Evolutionary conservation across 2,113 vertebrate species (phyloP).

Genomic region (Harpagus bidentatus): DNA sequence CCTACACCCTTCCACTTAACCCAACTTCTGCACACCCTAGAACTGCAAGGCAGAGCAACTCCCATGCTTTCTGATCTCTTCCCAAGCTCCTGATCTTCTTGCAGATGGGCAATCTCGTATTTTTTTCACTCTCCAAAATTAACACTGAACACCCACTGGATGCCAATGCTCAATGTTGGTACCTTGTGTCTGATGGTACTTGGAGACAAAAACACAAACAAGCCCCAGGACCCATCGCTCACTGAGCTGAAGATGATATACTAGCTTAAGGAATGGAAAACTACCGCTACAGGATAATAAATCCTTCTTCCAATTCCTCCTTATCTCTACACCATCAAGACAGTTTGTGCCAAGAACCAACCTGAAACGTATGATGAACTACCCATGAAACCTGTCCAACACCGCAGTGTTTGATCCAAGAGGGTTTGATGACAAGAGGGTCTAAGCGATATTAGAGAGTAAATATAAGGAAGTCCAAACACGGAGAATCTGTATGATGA

Average conservation of each 20-base stretch:
- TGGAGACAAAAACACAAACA: constrained; percentile 57
- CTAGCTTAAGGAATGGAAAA: constrained; percentile 44
- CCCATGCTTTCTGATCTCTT: neutral
- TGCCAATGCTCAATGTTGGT: neutral
- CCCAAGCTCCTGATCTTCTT: neutral
- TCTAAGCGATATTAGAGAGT: neutral
- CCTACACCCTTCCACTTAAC: neutral
- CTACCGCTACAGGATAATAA: neutral
- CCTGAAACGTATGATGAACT: neutral
- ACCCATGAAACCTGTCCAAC: neutral
- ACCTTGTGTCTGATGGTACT: neutral
- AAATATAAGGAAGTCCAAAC: neutral
- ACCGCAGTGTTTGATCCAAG: rapidly evolving
- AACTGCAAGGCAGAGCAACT: neutral
- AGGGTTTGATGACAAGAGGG: neutral
- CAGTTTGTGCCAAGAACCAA: neutral
- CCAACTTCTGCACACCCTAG: neutral
- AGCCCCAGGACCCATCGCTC: neutral
- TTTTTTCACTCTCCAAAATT: constrained; percentile 55
- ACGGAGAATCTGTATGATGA: neutral
- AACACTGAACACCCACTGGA: constrained; percentile 13
- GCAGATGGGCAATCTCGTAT: neutral
- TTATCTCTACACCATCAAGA: neutral
- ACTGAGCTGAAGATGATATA: neutral
- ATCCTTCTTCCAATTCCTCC: neutral